Base-by-base conservation (phyloP, 35 echinoderm and acorn worm species). In the Holothuria glaberrima region DNA sequence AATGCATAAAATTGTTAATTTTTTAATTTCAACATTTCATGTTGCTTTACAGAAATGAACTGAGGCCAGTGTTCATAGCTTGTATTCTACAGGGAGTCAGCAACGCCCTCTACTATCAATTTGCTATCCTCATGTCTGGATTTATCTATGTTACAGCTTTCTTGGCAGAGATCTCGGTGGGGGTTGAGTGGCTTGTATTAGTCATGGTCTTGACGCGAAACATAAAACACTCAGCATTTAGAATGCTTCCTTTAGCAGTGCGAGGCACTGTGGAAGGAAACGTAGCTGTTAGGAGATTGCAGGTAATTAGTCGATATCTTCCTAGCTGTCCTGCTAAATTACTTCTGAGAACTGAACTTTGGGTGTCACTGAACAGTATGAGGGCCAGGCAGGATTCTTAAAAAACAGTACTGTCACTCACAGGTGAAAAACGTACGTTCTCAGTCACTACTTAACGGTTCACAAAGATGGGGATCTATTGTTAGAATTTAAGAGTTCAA, bases 271-370 rank as follows among this genome's bases (percentile, higher is more conserved):
- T 75, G 9, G 90, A 95, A 59, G 87, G 82, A 18, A 62, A 77
- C 3, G 73, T 95, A 14, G 81, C 94, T n/a, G 68, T 95, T 0
- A 54, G 46, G 0, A 85, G 94, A 46, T 90, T 95, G 21, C 65
- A 95, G 91, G 94, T 92, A 10, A 92, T 84, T 0, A 28, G 7
- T 28, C 14, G 22, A 48, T 12, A 21, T 31, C 50, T 54, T 14
- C 13, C 5, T 54, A 0, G 13, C 50, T 54, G 16, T 12, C 50
- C 13, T 54, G 50, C 50, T 9, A 54, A 1, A 2, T 41, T 54
- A 9, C 16, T 9, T 9, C 50, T 54, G 50, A 54, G 12, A 54
- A 54, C 9, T 14, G 16, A 54, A 54, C 3, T 14, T 14, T 12
- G 9, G 50, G 16, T 54, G 50, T n/a, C n/a, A n/a, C n/a, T n/a